phyloP scores from a whole-genome alignment of 1,140 invertebrate species.

The Leptoteleia sp. region DNA sequence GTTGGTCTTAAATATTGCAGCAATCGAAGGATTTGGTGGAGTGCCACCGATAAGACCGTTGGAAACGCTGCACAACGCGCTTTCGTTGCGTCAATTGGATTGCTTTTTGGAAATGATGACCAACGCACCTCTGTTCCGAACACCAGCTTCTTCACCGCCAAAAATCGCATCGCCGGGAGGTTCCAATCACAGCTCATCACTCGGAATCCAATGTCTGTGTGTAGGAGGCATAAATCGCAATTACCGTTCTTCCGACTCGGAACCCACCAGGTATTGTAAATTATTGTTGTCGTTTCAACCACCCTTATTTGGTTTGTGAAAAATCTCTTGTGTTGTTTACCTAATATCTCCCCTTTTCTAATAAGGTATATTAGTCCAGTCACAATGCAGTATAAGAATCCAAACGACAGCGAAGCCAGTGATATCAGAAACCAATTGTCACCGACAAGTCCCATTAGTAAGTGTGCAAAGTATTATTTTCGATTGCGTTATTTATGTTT shows the following conservation, averaged over 20 bases:
- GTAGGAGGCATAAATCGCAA: slow-evolving; percentile 72
- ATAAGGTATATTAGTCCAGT: slow-evolving; percentile 75
- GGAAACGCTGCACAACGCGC: slow-evolving; percentile 97
- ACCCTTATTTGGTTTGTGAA: no score
- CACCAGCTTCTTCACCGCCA: slow-evolving; percentile 87
- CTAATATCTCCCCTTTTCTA: no score
- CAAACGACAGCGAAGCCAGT: slow-evolving; percentile 70
- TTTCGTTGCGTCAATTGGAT: slow-evolving; percentile 94
- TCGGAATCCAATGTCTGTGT: slow-evolving; percentile 70
- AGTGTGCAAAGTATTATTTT: slow-evolving; percentile 55
- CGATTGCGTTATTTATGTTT: no score
- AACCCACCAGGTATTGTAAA: slow-evolving; percentile 75
- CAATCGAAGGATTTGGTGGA: slow-evolving; percentile 91
- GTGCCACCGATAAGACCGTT: slow-evolving; percentile 96
- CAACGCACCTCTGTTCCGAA: slow-evolving; percentile 84
- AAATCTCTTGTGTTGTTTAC: no score
- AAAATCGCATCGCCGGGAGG: slow-evolving; percentile 82
- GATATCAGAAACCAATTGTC: slow-evolving; percentile 76
- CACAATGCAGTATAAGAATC: slow-evolving; percentile 73
- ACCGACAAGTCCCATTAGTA: slow-evolving; percentile 80
- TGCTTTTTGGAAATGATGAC: slow-evolving; percentile 93
- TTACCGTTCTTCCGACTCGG: slow-evolving; percentile 80
- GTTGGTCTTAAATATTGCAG: slow-evolving; percentile 73
- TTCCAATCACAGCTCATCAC: slow-evolving; percentile 67
- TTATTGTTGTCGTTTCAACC: no score